Base-by-base conservation (phyloP, 2,113 vertebrate genomes). In the Aspiorhynchus laticeps region DNA sequence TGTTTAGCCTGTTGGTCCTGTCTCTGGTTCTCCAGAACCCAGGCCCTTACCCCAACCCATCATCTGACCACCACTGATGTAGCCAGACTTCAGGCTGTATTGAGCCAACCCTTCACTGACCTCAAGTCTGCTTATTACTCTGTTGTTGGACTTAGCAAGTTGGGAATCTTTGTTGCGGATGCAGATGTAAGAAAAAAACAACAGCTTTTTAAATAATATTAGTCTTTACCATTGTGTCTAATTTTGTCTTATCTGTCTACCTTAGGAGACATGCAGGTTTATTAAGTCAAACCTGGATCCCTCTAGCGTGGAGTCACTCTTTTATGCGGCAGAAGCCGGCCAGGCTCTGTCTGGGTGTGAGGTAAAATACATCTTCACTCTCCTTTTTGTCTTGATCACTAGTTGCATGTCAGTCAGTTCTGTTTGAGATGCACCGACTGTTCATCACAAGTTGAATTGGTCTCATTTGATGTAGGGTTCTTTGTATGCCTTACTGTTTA, bases 301-400 rank as follows among this genome's bases (percentile, higher is more conserved):
- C 75, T 95, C 91, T 31, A 98, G 93, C 0, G 90, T 99, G 8
- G 97, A 99, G 88, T 99, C 98, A 0, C 92, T 99, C 31, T 99
- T 99, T 92, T 99, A 97, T 12, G 97, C 96, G 7, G 95, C 97
- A 31, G 97, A 98, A 89, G 91, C 97, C 89, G 97, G 97, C 91
- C 95, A 95, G 36, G 94, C 94, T 56, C 93, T 99, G 59, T 93
- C 97, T 65, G 96, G 95, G 84, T 99, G 98, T 88, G 96, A 98
- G 96, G 98, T 99, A 93, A 92, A 94, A 91, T 53, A 69, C 26
- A 33, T 8, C 2, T 24, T 31, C n/a, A 48, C 8, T 33, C 24
- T 53, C 51, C 3, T 36, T 31, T 63, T 61, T 41, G 59, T 56
- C 46, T 26, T 51, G 5, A 79, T 69, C 31, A 67, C 63, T 33